A percentile compares a stretch with the other conserved stretches of the same genome.
Evolutionary conservation across 2,797 vertebrate species (phyloP).

Genomic region (Microtus agrestis): DNA sequence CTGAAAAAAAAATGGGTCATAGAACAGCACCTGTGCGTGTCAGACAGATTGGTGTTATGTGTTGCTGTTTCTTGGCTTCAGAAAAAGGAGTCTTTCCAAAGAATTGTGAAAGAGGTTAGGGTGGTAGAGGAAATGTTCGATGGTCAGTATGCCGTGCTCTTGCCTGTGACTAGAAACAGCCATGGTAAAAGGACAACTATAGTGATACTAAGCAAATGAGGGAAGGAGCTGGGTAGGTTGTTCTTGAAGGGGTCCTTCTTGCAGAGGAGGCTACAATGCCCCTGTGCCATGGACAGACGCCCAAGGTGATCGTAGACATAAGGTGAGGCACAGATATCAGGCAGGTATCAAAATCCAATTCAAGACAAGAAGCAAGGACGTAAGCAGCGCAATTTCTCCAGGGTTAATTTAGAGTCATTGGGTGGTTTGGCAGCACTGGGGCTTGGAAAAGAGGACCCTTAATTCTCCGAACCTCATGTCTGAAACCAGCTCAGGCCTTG

Average conservation of each 20-base stretch:
- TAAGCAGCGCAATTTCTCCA: neutral
- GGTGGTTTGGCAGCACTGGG: neutral
- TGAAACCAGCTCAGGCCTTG: constrained; percentile 7
- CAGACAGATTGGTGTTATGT: neutral
- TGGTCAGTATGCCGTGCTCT: neutral
- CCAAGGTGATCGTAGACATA: neutral
- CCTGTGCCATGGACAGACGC: neutral
- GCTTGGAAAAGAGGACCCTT: constrained; percentile 34
- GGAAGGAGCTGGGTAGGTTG: neutral
- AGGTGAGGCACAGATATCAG: neutral
- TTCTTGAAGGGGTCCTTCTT: neutral
- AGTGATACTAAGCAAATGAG: neutral
- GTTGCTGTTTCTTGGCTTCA: constrained; percentile 38
- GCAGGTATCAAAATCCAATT: neutral
- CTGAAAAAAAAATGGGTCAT: neutral
- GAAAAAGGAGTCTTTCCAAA: constrained; percentile 14
- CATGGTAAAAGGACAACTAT: neutral
- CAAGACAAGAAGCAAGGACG: neutral
- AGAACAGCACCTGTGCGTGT: constrained; percentile 31
- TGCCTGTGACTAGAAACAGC: neutral
- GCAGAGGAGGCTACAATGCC: neutral
- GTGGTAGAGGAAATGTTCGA: neutral
- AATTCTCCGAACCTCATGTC: neutral
- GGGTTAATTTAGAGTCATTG: neutral
- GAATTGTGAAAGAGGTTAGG: neutral